phyloP scores from a whole-genome alignment of 2,888 invertebrate genomes.

The Coenonympha arcania region DNA sequence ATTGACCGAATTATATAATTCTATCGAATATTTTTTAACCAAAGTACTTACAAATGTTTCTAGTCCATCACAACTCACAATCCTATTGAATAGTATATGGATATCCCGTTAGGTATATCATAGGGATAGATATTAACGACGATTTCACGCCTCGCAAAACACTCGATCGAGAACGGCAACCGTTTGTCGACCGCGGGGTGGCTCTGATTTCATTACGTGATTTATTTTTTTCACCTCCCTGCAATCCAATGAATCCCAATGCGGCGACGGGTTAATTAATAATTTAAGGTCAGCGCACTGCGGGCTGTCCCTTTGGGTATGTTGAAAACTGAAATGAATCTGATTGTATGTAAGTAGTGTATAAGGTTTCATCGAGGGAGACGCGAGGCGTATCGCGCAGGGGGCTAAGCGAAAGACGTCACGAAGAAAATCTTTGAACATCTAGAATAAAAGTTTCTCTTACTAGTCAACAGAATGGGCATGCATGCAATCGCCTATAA shows the following conservation, averaged over 20 bases:
- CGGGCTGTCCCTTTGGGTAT: not conserved
- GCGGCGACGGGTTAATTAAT: slow-evolving; percentile 65
- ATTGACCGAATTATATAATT: too few species aligned
- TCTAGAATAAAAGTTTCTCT: too few species aligned
- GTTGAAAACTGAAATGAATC: not conserved
- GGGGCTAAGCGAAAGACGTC: too few species aligned
- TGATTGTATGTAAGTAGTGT: not conserved
- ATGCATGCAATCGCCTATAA: too few species aligned
- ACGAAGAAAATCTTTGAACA: too few species aligned
- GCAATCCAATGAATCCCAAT: slow-evolving; percentile 58
- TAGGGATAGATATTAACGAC: slow-evolving; percentile 56
- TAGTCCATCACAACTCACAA: too few species aligned
- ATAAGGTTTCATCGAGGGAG: too few species aligned
- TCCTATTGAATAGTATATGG: not conserved
- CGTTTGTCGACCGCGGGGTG: slow-evolving; percentile 49
- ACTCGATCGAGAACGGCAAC: slow-evolving; percentile 43
- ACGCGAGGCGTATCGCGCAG: too few species aligned
- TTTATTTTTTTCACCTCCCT: slow-evolving; percentile 58
- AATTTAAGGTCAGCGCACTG: slow-evolving; percentile 47
- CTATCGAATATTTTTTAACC: too few species aligned
- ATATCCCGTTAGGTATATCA: slow-evolving; percentile 8
- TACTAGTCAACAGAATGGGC: too few species aligned
- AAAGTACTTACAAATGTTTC: too few species aligned
- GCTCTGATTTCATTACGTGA: slow-evolving; percentile 63
- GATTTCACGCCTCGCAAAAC: slow-evolving; percentile 53